Evolutionary conservation across 2,113 vertebrate species (phyloP).

Genomic region (Pelecanus crispus): DNA sequence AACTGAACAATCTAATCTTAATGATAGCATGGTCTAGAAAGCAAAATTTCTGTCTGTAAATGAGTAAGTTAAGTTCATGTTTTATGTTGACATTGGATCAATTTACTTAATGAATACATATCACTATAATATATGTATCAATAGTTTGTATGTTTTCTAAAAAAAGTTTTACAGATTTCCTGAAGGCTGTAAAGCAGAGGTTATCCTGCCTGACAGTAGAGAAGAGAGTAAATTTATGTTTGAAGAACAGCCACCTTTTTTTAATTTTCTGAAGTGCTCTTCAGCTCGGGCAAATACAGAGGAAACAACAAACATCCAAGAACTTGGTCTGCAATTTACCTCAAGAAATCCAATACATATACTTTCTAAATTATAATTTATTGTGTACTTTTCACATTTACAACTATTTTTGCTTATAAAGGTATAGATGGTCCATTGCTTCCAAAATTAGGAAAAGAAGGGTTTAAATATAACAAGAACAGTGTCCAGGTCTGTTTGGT

Average conservation of each 20-base stretch:
- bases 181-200: background rate
- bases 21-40: background rate
- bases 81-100: background rate
- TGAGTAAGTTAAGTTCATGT: background rate
- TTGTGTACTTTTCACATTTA: constrained; percentile 16
- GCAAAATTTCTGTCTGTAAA: background rate
- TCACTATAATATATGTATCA: background rate
- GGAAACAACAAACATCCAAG: background rate
- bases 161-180: background rate
- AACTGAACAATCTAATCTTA: background rate
- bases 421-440: background rate
- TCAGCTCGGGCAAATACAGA: background rate
- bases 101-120: background rate
- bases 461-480: background rate
- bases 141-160: background rate
- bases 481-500: background rate
- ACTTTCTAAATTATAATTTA: constrained; percentile 10
- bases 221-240: background rate
- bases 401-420: constrained; percentile 4
- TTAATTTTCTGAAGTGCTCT: background rate
- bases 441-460: background rate
- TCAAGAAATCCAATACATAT: background rate
- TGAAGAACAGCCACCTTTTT: background rate
- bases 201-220: background rate
- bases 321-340: background rate